Conservation (phyloP, 2,888 invertebrate genomes). For the Tipula helvola region DNA sequence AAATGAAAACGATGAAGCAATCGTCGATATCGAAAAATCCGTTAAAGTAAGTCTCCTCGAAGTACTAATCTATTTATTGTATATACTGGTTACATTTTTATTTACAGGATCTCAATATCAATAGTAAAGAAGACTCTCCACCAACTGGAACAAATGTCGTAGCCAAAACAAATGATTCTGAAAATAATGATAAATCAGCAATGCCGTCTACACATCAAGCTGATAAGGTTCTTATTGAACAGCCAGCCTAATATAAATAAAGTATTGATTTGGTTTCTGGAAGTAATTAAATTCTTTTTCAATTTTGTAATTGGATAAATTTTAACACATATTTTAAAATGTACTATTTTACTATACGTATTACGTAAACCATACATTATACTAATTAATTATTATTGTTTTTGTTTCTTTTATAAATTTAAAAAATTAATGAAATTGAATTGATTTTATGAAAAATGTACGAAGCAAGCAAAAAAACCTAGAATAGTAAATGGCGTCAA, state of each 20-base stretch:
- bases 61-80: too few species aligned
- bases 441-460: neutral
- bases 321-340: neutral
- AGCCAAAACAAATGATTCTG: neutral
- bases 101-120: neutral
- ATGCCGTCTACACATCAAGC: neutral
- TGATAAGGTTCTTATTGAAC: neutral
- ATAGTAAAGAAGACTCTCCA: neutral
- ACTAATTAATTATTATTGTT: neutral
- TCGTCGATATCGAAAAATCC: conserved; percentile 12
- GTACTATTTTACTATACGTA: neutral
- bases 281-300: neutral
- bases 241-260: neutral
- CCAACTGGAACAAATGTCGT: neutral
- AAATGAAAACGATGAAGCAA: conserved; percentile 11
- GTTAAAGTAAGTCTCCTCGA: neutral
- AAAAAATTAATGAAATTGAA: neutral
- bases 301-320: neutral
- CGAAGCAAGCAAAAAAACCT: neutral
- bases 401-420: neutral
- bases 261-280: neutral
- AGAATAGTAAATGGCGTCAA: neutral
- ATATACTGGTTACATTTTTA: neutral
- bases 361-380: neutral
- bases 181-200: neutral